Conservation (phyloP, 2,797 vertebrate genomes). For the Periparus ater region DNA sequence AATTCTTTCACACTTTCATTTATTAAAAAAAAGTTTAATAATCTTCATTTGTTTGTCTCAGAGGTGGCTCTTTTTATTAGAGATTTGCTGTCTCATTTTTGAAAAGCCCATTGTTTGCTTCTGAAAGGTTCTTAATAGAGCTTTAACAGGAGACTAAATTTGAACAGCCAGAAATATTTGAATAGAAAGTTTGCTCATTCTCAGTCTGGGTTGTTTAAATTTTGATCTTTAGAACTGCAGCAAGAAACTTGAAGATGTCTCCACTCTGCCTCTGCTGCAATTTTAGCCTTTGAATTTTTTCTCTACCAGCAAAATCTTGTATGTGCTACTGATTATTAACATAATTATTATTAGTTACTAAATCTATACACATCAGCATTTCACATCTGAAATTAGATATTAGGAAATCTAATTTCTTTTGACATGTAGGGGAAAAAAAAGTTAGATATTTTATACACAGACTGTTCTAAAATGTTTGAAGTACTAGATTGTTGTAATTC, state of each 20-base stretch:
- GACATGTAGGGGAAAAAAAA: not conserved
- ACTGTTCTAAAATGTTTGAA: not conserved
- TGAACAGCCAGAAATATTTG: slow-evolving; percentile 35
- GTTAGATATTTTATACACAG: not conserved
- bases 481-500: not conserved
- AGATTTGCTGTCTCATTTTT: slow-evolving; percentile 46
- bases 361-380: not conserved
- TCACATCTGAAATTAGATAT: not conserved
- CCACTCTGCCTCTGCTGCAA: not conserved
- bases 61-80: slow-evolving; percentile 29
- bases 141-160: slow-evolving; percentile 20
- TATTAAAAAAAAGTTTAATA: slow-evolving; percentile 32
- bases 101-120: slow-evolving; percentile 55
- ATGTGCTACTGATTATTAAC: not conserved
- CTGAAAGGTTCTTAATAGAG: slow-evolving; percentile 13
- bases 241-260: not conserved
- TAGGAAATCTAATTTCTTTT: not conserved
- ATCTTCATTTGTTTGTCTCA: slow-evolving; percentile 10
- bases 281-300: not conserved
- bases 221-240: not conserved
- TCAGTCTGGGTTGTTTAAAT: not conserved
- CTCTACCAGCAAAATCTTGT: not conserved
- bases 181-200: not conserved
- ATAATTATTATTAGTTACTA: not conserved
- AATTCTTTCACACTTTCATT: not conserved